These are phyloP conservation scores for Tortrix viridana DNA, from an alignment of 2,888 invertebrate species.

Conservation along the genomic window DNA sequence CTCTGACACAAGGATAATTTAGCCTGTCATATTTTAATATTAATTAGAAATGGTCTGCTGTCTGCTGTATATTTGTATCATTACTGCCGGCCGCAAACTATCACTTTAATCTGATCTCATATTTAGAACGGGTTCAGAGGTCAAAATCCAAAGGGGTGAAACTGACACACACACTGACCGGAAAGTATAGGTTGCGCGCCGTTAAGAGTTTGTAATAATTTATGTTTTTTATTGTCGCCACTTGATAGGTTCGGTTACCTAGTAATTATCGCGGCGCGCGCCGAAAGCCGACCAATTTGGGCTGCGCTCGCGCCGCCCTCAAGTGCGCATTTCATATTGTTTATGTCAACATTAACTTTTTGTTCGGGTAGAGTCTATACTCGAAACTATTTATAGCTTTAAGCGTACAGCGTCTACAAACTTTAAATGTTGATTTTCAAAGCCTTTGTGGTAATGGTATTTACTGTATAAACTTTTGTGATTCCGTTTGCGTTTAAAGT, in stretches of 20 bases:
- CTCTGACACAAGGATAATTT: too few species aligned
- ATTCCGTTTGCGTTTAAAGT: too few species aligned
- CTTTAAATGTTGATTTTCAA: too few species aligned
- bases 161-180: background rate
- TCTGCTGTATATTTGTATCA: too few species aligned
- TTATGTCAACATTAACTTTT: slow-evolving; percentile 73
- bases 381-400: slow-evolving; percentile 58
- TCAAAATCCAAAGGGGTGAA: too few species aligned
- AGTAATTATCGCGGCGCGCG: slow-evolving; percentile 76
- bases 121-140: too few species aligned
- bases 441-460: too few species aligned
- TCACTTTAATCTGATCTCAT: too few species aligned
- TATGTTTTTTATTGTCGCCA: slow-evolving; percentile 76
- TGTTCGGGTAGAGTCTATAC: slow-evolving; percentile 58
- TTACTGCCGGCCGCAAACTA: too few species aligned
- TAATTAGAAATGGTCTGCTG: too few species aligned
- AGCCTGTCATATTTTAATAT: too few species aligned
- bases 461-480: too few species aligned
- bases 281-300: slow-evolving; percentile 76
- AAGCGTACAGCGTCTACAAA: slow-evolving; percentile 1
- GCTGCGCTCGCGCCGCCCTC: slow-evolving; percentile 51
- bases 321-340: slow-evolving; percentile 75
- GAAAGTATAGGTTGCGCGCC: slow-evolving; percentile 50
- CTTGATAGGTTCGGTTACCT: slow-evolving; percentile 72
- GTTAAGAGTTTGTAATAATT: slow-evolving; percentile 72